Evolutionary conservation across 2,888 invertebrate species (phyloP), one percentile per base, ranked within the genome.

Genomic region (Loripinus fragilis): DNA sequence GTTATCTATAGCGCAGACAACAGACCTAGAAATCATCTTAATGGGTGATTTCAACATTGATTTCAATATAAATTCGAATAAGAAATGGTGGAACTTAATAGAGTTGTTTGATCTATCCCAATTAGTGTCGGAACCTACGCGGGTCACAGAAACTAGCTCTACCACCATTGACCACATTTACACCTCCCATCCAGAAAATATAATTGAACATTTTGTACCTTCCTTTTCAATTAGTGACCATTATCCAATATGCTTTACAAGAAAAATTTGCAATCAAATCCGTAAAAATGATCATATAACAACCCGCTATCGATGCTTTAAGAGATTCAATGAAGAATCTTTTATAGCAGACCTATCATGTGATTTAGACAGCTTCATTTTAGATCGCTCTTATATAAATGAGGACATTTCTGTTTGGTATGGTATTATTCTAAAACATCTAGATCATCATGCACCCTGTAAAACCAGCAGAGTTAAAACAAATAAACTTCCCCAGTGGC

Each of bases 21-120:
- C 35, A 20, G 41, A 35, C 28, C 42, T 52, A 15, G 71, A 71
- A 28, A 25, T 50, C 23, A 20, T 55, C 23, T 15, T 71, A 33
- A 71, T 71, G 71, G 71, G 71, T 2, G 71, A 71, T 41, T 38
- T 71, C 25, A 71, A 71, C 23, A 55, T 71, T 12, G 60, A 71
- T 25, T 17, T 38, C 1, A 8, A 38, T 8, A 8, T 25, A 50
- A 23, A 41, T 25, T 35, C 71, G 5, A 71, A 71, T 71, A 7
- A 7, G 3, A 71, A 71, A 71, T 71, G 71, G 60, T 25, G n/a
- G 5, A 7, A 60, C 17, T 28, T 71, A 30, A 33, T 71, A 3
- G 38, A 71, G 28, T 25, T 41, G 23, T 60, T 55, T 50, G 71
- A 71, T 35, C 25, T 71, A 2, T 17, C 48, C 10, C 71, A 71